These are phyloP conservation scores for Zoanthus gigantus DNA, from an alignment of 92 coral and sea anemone genomes.

Conservation along the genomic window DNA sequence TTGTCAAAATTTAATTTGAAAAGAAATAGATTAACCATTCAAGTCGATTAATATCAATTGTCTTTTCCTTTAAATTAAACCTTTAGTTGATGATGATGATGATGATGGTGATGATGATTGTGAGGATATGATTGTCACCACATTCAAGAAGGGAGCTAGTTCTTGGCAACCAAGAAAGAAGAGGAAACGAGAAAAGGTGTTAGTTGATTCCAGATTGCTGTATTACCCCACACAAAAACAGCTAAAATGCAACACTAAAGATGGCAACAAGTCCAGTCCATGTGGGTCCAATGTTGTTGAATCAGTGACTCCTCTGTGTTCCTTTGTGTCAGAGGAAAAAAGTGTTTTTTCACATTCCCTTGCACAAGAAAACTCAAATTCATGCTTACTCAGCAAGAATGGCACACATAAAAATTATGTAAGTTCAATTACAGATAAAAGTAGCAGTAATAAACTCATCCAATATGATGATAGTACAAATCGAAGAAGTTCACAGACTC, in stretches of 20 bases:
- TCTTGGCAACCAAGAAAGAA: constrained; percentile 40
- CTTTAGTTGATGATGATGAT: constrained; percentile 25
- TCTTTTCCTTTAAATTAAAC: not conserved
- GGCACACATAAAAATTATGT: not conserved
- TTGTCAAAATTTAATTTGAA: too few relatives aligned
- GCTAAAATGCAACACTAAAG: not conserved
- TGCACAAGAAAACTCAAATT: not conserved
- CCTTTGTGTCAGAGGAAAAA: not conserved
- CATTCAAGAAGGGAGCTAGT: constrained; percentile 16
- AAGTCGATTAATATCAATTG: not conserved
- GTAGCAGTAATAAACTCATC: not conserved
- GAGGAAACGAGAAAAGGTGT: constrained; percentile 15
- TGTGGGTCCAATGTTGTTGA: not conserved
- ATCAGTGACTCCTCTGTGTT: not conserved
- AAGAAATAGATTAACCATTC: too few relatives aligned
- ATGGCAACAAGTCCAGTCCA: not conserved
- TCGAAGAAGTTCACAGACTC: not conserved
- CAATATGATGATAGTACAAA: not conserved
- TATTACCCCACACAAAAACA: constrained; percentile 17
- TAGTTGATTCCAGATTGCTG: constrained; percentile 9
- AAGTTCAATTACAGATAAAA: not conserved
- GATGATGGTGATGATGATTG: constrained; percentile 36
- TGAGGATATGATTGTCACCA: constrained; percentile 44
- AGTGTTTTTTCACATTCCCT: not conserved
- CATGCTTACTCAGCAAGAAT: not conserved